Evolutionary conservation across 2,113 vertebrate species (phyloP), one percentile per base, ranked within the genome.

Genomic region (Ellobius talpinus): DNA sequence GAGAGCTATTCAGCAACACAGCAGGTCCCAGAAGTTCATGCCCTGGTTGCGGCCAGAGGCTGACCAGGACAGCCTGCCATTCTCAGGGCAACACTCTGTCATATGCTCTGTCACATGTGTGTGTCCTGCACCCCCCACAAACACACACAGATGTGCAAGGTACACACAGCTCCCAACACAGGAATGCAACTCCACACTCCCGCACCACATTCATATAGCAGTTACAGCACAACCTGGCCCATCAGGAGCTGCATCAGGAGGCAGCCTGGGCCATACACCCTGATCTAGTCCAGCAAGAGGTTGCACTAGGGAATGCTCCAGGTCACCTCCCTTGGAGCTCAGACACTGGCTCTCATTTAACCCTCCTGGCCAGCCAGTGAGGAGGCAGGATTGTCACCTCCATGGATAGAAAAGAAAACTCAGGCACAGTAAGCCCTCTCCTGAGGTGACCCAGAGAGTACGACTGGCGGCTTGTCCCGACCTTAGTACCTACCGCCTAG

Each of bases 191-290:
- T 13, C 58, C 42, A 66, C 16, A 33, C 24, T 33, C 8, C 33
- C 10, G 5, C n/a, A 3, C 10, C 45, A 73, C 0, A 5, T 24
- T 7, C 16, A 9, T 0, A 29, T 14, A 50, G 23, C 31, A 84
- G 79, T 45, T 11, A 58, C 17, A 6, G 58, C 58, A 6, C 19
- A 58, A 19, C 58, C 58, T 0, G 58, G 58, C 19, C 58, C 52
- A 21, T n/a, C 39, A 58, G 16, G 39, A 61, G 21, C 68, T 29
- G n/a, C 66, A 58, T 31, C 8, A 24, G 91, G 58, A 61, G 58
- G 42, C 7, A 5, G 24, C 42, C 6, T 23, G 12, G 9, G 14
- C 9, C 6, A 58, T 1, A 21, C 0, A 26, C 29, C 31, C 33
- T 47, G 2, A 4, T 55, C 17, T 14, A 24, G 23, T 78, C 77